Conservation (phyloP, 2,797 vertebrate species). For the Pantherophis vulpinus region DNA sequence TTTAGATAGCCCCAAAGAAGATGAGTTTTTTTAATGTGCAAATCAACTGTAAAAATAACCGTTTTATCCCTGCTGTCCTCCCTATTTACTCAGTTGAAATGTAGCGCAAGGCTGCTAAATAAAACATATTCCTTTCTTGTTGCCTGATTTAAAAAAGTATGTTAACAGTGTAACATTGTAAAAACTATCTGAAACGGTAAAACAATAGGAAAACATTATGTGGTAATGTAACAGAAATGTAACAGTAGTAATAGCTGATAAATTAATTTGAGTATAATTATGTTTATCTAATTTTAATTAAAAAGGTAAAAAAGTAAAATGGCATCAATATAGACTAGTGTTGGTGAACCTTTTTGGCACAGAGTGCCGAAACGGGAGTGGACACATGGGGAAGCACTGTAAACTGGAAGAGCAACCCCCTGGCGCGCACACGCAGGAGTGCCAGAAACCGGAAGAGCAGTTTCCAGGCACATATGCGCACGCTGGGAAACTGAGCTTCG, state of each 20-base stretch:
- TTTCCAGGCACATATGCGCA: no score
- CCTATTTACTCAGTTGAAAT: not conserved
- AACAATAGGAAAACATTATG: not conserved
- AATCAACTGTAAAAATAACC: not conserved
- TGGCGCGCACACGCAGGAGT: accelerated
- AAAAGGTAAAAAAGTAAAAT: not conserved
- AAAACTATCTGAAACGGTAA: not conserved
- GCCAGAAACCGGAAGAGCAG: no score
- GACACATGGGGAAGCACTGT: no score
- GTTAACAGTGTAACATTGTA: not conserved
- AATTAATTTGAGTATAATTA: not conserved
- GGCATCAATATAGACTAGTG: not conserved
- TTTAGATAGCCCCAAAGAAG: not conserved
- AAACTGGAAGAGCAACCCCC: no score
- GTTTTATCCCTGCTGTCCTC: not conserved
- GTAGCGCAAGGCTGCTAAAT: not conserved
- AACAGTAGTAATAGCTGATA: not conserved
- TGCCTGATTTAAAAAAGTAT: not conserved
- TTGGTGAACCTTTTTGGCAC: no score
- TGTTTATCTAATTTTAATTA: not conserved
- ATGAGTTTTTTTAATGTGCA: not conserved
- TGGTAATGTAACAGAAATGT: not conserved
- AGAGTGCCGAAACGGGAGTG: no score
- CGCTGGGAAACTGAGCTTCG: no score
- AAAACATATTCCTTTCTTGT: not conserved